Conservation (phyloP, 2,888 invertebrate species). For the Yponomeuta plumbellus region DNA sequence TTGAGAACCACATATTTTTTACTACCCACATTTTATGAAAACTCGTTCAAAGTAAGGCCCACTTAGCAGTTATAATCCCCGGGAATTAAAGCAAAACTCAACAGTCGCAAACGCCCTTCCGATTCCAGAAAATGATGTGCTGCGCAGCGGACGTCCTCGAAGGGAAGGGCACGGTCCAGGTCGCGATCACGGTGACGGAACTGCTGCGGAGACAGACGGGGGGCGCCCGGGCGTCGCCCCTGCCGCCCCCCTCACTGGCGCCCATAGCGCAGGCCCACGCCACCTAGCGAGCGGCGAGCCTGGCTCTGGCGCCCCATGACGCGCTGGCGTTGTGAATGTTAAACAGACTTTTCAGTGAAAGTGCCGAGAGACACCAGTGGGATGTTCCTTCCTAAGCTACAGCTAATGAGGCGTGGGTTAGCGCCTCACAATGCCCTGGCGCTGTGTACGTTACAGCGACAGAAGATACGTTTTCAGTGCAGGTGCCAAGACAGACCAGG, state of each 20-base stretch:
- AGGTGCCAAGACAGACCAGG: too few relatives aligned
- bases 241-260: slow-evolving; percentile 29
- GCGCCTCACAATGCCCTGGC: slow-evolving; percentile 58
- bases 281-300: slow-evolving; percentile 23
- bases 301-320: slow-evolving; percentile 59
- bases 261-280: slow-evolving; percentile 32
- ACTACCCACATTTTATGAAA: too few relatives aligned
- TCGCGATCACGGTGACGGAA: slow-evolving; percentile 92
- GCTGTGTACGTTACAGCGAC: slow-evolving; percentile 30
- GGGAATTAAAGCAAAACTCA: background rate
- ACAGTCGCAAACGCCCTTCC: background rate
- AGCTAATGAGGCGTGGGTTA: slow-evolving; percentile 38
- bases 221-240: slow-evolving; percentile 32
- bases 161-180: slow-evolving; percentile 90
- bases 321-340: slow-evolving; percentile 45
- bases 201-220: slow-evolving; percentile 79
- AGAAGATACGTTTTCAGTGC: too few relatives aligned
- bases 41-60: too few relatives aligned
- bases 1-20: too few relatives aligned
- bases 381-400: too few relatives aligned
- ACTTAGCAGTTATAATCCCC: too few relatives aligned
- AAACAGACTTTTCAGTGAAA: background rate
- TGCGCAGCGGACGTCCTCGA: slow-evolving; percentile 95
- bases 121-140: slow-evolving; percentile 88
- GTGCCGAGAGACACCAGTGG: background rate